These are phyloP conservation scores for Cephalopholis sonnerati DNA, from an alignment of 2,113 vertebrate genomes.

Conservation along the genomic window DNA sequence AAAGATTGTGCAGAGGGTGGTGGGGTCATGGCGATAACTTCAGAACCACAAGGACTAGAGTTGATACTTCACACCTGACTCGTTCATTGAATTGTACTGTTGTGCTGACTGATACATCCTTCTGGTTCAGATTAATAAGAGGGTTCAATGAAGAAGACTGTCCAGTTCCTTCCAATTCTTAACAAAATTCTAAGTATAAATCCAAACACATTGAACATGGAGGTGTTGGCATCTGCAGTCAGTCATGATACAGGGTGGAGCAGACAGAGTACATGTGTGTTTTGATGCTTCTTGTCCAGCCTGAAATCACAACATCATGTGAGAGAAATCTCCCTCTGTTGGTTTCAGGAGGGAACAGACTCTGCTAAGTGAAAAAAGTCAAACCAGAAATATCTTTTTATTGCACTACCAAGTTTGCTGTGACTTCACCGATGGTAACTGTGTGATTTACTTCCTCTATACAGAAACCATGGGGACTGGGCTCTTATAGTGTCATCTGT, in stretches of 20 bases:
- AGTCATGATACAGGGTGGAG: constrained; percentile 3
- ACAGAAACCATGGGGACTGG: neutral
- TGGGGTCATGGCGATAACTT: neutral
- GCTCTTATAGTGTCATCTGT: constrained; percentile 1
- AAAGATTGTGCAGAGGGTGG: neutral
- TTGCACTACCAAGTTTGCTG: constrained; percentile 19
- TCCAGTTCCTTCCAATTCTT: neutral
- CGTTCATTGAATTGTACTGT: neutral
- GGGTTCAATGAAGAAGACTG: neutral
- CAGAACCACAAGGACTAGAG: neutral
- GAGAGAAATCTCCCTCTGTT: neutral
- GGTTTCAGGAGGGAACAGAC: neutral
- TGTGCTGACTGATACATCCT: neutral
- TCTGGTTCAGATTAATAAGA: neutral
- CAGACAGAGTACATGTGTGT: neutral
- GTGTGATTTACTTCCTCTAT: neutral
- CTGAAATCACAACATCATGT: neutral
- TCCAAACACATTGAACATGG: neutral
- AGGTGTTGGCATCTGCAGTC: neutral
- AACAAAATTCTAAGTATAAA: neutral
- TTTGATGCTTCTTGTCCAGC: neutral
- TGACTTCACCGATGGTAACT: neutral
- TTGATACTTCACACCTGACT: neutral
- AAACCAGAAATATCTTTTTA: constrained; percentile 11
- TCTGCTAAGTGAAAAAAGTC: neutral